phyloP scores from a whole-genome alignment of 2,888 invertebrate species.

The Drosophila atripex region DNA sequence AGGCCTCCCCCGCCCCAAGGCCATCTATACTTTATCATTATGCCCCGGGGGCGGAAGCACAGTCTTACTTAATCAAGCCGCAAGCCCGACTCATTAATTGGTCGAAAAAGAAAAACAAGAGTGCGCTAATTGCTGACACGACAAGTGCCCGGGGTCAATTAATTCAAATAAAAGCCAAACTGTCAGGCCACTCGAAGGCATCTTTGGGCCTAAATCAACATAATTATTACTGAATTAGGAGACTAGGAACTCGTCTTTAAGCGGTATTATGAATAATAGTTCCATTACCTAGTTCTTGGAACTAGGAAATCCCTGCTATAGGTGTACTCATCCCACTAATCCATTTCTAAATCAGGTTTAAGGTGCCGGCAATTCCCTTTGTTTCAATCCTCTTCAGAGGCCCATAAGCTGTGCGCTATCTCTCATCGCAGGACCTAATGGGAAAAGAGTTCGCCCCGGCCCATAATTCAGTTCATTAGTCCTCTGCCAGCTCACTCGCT shows the following conservation, averaged over 20 bases:
- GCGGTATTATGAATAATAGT: too few species aligned
- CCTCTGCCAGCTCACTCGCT: conserved; percentile 31
- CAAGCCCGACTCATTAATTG: conserved; percentile 64
- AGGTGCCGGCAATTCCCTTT: conserved; percentile 2
- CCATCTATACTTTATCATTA: conserved; percentile 18
- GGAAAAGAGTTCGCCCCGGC: conserved; percentile 30
- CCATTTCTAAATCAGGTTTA: neutral
- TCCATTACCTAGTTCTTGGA: neutral
- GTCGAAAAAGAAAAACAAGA: conserved; percentile 39
- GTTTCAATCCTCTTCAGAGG: conserved; percentile 20
- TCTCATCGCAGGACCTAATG: conserved; percentile 54
- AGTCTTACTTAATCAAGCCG: conserved; percentile 55
- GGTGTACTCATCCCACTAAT: too few species aligned
- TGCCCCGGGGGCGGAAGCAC: conserved; percentile 43
- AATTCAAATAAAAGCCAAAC: conserved; percentile 76
- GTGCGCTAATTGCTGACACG: conserved; percentile 74
- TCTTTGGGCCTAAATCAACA: neutral
- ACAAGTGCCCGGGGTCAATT: conserved; percentile 71
- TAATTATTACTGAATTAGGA: conserved; percentile 29
- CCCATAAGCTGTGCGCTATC: conserved; percentile 56
- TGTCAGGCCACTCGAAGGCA: conserved; percentile 38
- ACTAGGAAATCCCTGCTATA: neutral
- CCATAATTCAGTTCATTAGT: conserved; percentile 49
- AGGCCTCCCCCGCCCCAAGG: neutral
- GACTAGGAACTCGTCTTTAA: too few species aligned